These are phyloP conservation scores for Larimichthys crocea DNA, from an alignment of 2,113 vertebrate genomes.

Conservation along the genomic window DNA sequence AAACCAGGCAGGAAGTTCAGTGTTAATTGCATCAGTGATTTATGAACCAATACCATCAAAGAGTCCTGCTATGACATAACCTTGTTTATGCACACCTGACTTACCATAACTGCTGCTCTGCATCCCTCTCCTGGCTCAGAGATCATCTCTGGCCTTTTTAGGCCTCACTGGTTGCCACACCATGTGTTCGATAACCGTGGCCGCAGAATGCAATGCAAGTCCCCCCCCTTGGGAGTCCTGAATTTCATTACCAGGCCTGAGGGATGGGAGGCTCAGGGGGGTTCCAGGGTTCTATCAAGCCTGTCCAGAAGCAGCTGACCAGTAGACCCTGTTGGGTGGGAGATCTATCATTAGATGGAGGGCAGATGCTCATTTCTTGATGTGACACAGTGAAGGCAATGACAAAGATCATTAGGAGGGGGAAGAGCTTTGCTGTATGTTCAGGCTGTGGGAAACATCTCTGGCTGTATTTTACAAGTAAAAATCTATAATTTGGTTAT, in stretches of 20 bases:
- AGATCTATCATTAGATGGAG: neutral
- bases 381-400: slow-evolving; percentile 48
- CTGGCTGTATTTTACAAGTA: neutral
- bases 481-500: neutral
- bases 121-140: neutral
- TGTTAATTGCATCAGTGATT: neutral
- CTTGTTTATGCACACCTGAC: slow-evolving; percentile 6
- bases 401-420: neutral
- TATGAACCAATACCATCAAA: too few relatives aligned
- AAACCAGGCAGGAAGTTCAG: neutral
- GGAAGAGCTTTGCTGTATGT: slow-evolving; percentile 1
- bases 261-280: slow-evolving; percentile 18
- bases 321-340: slow-evolving; percentile 35
- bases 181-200: slow-evolving; percentile 49
- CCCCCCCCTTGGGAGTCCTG: slow-evolving; percentile 50
- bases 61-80: neutral
- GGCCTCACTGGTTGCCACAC: neutral
- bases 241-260: slow-evolving; percentile 71
- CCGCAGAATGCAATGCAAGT: slow-evolving; percentile 53
- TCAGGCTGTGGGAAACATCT: neutral
- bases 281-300: slow-evolving; percentile 40
- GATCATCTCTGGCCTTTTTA: neutral
- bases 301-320: slow-evolving; percentile 62
- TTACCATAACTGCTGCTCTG: neutral
- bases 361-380: slow-evolving; percentile 56